These are phyloP conservation scores for Cephus pygmeus DNA, from an alignment of 2,888 invertebrate genomes.

Conservation along the genomic window DNA sequence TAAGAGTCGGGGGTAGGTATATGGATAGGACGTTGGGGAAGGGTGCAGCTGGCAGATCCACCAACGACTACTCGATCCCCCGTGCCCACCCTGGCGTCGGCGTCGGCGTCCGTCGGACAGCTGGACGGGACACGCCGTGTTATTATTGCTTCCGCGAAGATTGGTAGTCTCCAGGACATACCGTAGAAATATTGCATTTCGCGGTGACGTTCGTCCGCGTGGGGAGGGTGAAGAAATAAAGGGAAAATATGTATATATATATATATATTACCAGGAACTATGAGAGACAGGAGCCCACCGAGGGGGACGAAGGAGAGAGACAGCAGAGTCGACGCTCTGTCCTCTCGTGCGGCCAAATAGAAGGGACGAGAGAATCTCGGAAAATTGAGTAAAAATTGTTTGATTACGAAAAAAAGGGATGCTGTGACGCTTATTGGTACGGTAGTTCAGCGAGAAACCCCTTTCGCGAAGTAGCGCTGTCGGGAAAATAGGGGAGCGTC, in stretches of 20 bases:
- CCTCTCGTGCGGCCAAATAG: neutral
- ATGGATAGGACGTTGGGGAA: neutral
- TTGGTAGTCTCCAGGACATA: constrained; percentile 55
- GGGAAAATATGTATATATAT: neutral
- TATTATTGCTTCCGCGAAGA: constrained; percentile 62
- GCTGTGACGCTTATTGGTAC: neutral
- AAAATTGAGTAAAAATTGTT: neutral
- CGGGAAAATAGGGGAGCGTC: neutral
- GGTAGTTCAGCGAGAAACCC: neutral
- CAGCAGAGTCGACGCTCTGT: neutral
- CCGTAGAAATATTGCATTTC: constrained; percentile 57
- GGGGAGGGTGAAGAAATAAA: neutral
- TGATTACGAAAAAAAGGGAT: neutral
- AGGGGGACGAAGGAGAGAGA: constrained; percentile 6
- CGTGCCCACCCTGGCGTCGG: neutral
- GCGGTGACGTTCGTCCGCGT: constrained; percentile 37
- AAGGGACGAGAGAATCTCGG: neutral
- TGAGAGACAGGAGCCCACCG: constrained; percentile 35
- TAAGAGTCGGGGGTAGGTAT: neutral
- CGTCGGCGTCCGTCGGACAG: constrained; percentile 40
- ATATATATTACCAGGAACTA: constrained; percentile 37
- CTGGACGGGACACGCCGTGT: constrained; percentile 53
- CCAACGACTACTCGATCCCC: neutral
- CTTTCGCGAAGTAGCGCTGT: neutral
- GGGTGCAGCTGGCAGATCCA: neutral